These are phyloP conservation scores for Hippocampus zosterae DNA, from an alignment of 2,113 vertebrate genomes.

Conservation along the genomic window DNA sequence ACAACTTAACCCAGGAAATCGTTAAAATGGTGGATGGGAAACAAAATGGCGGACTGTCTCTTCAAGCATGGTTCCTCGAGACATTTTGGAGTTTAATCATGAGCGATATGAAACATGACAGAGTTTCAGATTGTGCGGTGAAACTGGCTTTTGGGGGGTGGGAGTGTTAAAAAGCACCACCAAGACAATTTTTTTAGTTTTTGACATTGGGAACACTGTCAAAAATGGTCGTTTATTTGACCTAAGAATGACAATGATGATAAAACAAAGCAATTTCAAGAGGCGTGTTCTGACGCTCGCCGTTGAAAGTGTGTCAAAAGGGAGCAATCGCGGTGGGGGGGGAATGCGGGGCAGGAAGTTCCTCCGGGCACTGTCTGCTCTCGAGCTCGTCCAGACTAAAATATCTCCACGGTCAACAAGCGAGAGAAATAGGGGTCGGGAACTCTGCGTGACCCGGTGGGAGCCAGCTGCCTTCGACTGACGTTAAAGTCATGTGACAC, in stretches of 20 bases:
- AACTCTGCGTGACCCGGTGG: conserved; percentile 48
- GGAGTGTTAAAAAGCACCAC: too few relatives aligned
- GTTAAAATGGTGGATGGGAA: not conserved
- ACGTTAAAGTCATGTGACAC: conserved; percentile 5
- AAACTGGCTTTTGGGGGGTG: too few relatives aligned
- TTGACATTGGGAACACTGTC: too few relatives aligned
- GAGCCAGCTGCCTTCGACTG: conserved; percentile 32
- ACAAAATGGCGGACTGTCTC: not conserved
- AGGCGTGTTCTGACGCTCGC: not conserved
- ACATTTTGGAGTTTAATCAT: not conserved
- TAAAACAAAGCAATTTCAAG: not conserved
- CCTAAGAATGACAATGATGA: too few relatives aligned
- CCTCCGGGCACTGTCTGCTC: conserved; percentile 51
- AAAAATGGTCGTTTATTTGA: too few relatives aligned
- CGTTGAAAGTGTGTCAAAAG: conserved; percentile 27
- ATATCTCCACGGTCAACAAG: conserved; percentile 48
- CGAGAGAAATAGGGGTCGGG: conserved; percentile 57
- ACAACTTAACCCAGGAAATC: too few relatives aligned
- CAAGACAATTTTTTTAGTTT: too few relatives aligned
- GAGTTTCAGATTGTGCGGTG: too few relatives aligned
- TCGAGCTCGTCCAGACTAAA: conserved; percentile 27
- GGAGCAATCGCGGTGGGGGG: conserved; percentile 21
- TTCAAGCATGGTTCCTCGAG: not conserved
- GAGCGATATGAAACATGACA: too few relatives aligned
- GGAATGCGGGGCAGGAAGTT: conserved; percentile 36